phyloP scores from a whole-genome alignment of 1,140 invertebrate species.

The Globodera rostochiensis region DNA sequence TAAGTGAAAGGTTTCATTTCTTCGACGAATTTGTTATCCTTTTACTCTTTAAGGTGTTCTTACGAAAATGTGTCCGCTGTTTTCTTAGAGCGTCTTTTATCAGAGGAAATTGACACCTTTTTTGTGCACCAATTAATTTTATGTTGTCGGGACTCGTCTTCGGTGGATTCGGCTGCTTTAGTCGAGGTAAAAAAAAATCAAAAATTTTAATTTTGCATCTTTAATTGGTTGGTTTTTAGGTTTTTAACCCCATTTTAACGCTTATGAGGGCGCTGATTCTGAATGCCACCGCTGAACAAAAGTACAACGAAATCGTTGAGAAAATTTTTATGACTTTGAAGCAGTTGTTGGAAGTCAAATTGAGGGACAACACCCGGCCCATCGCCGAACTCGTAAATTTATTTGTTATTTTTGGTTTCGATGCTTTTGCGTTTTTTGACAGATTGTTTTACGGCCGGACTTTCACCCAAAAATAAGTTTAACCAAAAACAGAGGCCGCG shows the following conservation, averaged over 20 bases:
- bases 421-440: not conserved
- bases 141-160: not conserved
- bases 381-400: constrained; percentile 40
- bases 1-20: constrained; percentile 3
- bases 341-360: constrained; percentile 33
- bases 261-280: constrained; percentile 5
- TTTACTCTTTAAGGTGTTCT: not conserved
- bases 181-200: not conserved
- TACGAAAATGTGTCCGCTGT: constrained; percentile 16
- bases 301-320: constrained; percentile 13
- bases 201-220: not conserved
- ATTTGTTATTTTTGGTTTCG: not conserved
- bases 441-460: constrained; percentile 20
- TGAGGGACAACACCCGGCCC: constrained; percentile 29
- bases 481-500: constrained; percentile 68
- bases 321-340: constrained; percentile 24
- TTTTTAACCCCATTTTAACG: constrained; percentile 20
- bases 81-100: constrained; percentile 1
- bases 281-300: not conserved
- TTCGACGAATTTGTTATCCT: not conserved
- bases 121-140: constrained; percentile 19
- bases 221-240: constrained; percentile 17
- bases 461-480: constrained; percentile 10
- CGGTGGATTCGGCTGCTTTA: not conserved
- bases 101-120: not conserved